These are phyloP conservation scores for Oreochromis niloticus DNA, from an alignment of 2,113 vertebrate species.

Conservation along the genomic window DNA sequence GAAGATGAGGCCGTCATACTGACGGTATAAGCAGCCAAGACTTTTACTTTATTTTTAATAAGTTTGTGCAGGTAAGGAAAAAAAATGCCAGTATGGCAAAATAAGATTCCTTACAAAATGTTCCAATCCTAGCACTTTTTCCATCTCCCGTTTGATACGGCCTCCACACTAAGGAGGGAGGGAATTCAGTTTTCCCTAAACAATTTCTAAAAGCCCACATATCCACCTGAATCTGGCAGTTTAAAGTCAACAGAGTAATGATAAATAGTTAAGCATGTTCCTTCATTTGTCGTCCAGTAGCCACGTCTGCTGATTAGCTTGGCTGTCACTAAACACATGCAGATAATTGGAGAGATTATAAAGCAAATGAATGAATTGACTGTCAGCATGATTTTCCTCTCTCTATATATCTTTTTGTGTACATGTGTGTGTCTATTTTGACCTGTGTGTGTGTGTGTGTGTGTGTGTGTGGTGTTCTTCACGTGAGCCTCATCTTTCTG, in stretches of 20 bases:
- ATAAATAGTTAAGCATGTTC: not conserved
- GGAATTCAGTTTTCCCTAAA: not conserved
- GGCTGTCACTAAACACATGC: not conserved
- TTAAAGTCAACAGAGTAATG: not conserved
- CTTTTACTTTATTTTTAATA: not conserved
- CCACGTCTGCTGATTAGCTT: not conserved
- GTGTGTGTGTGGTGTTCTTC: not conserved
- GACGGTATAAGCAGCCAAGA: not conserved
- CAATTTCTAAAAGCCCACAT: not conserved
- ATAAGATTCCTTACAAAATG: not conserved
- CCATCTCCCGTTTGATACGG: not conserved
- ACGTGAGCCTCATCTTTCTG: slow-evolving; percentile 3
- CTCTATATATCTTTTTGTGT: not conserved
- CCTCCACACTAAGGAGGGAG: not conserved
- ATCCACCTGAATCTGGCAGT: not conserved
- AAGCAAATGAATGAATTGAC: not conserved
- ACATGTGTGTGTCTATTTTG: not conserved
- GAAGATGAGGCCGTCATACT: not conserved
- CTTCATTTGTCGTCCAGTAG: not conserved
- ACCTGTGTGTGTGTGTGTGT: not conserved
- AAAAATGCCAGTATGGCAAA: not conserved
- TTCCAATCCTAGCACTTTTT: not conserved
- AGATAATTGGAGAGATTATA: not conserved
- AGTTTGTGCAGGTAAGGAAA: not conserved
- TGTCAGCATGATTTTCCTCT: not conserved